phyloP scores from a whole-genome alignment of 2,113 vertebrate species.

The Erinaceus europaeus region DNA sequence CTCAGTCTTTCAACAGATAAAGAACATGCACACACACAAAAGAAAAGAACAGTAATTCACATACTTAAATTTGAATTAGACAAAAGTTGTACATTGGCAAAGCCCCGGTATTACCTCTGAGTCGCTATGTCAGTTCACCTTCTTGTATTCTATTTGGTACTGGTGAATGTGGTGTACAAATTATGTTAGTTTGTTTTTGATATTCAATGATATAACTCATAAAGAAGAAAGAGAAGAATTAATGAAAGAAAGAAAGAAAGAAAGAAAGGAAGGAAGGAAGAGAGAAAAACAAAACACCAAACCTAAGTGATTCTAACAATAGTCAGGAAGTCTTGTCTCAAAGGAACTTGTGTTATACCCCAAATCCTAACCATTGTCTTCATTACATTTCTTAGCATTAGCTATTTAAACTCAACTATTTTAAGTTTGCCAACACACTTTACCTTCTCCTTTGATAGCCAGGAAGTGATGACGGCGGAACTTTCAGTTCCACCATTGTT shows the following conservation, averaged over 20 bases:
- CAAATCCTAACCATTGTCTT: accelerated
- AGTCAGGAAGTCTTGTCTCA: background rate
- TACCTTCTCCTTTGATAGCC: background rate
- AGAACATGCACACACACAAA: conserved; percentile 56
- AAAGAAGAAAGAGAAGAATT: background rate
- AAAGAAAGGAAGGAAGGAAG: too few relatives aligned
- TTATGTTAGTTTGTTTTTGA: background rate
- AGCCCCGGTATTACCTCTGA: background rate
- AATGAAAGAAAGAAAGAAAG: too few relatives aligned
- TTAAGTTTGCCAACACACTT: background rate
- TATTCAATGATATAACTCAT: background rate
- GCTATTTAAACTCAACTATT: background rate
- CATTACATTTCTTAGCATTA: background rate
- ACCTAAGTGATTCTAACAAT: background rate
- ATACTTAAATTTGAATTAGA: conserved; percentile 59
- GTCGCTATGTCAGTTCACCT: background rate
- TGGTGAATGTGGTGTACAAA: background rate
- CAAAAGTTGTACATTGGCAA: background rate
- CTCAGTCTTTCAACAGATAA: conserved; percentile 60
- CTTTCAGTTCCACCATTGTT: background rate
- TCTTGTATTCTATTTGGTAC: background rate
- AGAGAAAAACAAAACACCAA: too few relatives aligned
- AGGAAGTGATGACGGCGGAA: background rate
- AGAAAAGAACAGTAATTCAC: too few relatives aligned
- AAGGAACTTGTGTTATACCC: background rate